These are phyloP conservation scores for Struthidea cinerea DNA, from an alignment of 2,113 vertebrate species.

Conservation along the genomic window DNA sequence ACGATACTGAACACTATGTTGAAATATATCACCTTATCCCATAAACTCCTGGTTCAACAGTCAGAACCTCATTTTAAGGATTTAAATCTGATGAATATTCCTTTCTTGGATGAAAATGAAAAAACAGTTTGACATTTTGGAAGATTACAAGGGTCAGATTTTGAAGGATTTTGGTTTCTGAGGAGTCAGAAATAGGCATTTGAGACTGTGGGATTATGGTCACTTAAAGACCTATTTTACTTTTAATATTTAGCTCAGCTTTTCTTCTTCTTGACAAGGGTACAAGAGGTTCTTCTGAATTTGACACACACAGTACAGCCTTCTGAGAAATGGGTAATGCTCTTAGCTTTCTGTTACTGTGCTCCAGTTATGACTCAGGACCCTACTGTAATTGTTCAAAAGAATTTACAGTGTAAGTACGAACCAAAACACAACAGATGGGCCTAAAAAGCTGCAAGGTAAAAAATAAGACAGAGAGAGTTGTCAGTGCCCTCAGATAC, in stretches of 20 bases:
- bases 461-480: neutral
- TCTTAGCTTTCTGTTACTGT: neutral
- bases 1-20: neutral
- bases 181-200: neutral
- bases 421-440: neutral
- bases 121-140: slow-evolving; percentile 11
- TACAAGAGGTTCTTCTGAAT: neutral
- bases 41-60: neutral
- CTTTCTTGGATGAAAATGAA: neutral
- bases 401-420: neutral
- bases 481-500: neutral
- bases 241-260: neutral
- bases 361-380: neutral
- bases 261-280: neutral
- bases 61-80: slow-evolving; percentile 3
- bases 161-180: neutral
- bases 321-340: neutral
- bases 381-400: neutral
- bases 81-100: slow-evolving; percentile 23
- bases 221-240: neutral
- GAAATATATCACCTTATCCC: neutral
- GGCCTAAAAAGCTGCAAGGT: neutral
- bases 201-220: neutral
- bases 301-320: neutral
- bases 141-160: slow-evolving; percentile 4